Conservation (phyloP, 2,888 invertebrate species). For the Abscondita cerata region DNA sequence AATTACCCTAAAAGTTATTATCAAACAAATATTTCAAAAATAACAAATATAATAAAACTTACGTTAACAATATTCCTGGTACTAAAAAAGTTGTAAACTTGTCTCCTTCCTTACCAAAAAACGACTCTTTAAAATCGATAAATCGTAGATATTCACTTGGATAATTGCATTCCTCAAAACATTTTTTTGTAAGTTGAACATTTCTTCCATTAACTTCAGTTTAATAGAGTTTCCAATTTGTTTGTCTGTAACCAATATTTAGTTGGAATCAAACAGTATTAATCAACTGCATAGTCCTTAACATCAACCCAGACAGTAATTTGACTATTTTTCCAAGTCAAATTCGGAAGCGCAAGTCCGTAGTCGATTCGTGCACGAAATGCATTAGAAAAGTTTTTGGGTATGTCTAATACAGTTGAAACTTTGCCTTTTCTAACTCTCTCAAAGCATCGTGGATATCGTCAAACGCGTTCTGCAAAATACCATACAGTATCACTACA, state of each 20-base stretch:
- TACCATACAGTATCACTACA: too few relatives aligned
- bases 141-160: conserved; percentile 64
- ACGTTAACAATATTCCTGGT: conserved; percentile 85
- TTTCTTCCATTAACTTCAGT: conserved; percentile 71
- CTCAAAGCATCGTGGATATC: conserved; percentile 62
- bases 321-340: conserved; percentile 66
- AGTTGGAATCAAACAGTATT: conserved; percentile 75
- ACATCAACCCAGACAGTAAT: conserved; percentile 77
- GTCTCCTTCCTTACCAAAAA: conserved; percentile 72
- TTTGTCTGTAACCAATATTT: conserved; percentile 68
- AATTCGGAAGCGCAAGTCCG: conserved; percentile 64
- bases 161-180: conserved; percentile 71
- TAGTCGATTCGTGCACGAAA: conserved; percentile 66
- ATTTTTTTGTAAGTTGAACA: conserved; percentile 69
- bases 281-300: conserved; percentile 83
- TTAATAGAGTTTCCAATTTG: conserved; percentile 81
- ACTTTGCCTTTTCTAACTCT: conserved; percentile 64
- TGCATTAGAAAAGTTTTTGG: conserved; percentile 74
- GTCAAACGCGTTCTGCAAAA: conserved; percentile 60
- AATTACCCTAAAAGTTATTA: conserved; percentile 70
- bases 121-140: conserved; percentile 71
- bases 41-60: conserved; percentile 52
- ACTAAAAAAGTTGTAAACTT: conserved; percentile 83
- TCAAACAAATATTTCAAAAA: conserved; percentile 62
- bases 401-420: conserved; percentile 72